Base-by-base conservation (phyloP, 2,888 invertebrate species). In the Muscina levida region DNA sequence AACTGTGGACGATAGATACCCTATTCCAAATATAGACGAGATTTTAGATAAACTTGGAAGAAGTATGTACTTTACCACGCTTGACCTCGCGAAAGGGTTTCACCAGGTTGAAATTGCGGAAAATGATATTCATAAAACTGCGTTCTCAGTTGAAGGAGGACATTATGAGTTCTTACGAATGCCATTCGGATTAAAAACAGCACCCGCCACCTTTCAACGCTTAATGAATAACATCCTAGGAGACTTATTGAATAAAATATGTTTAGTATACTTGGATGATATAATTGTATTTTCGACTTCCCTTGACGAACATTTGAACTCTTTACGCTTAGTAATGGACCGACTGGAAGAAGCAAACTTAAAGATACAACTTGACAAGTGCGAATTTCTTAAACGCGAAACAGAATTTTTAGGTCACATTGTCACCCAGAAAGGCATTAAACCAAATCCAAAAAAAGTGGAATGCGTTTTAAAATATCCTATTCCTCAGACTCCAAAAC, bases 181-280 rank as follows among this genome's bases (percentile, higher is more conserved):
- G 83, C 81, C 83, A 11, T 83, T 84, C 62, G 82, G 82, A 0
- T 44, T 84, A 13, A 84, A 84, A 73, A 83, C 82, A 56, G 83
- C 83, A 5, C 81, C 84, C 44, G 80, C 84, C 5, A 84, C 83
- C 0, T 84, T 85, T 22, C 82, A 83, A 70, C 53, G 82, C 13
- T 31, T 80, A n/a, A 84, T 83, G 71, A 83, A 56, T n/a, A 46
- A 31, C 31, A 8, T 31, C 8, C 8, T 31, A 31, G 8, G 31
- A 5, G 31, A 31, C 31, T 31, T 31, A 8, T 5, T 31, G 8
- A 31, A 31, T 31, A 31, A 31, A 31, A 31, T 31, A 5, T 31
- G 31, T 8, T 8, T 31, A 31, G 46, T 46, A 1, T 46, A 46
- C 8, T 15, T 46, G 46, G 46, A 46, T 17, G 46, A 46, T 17